Evolutionary conservation across 2,888 invertebrate genomes (phyloP).

Genomic region (Synanthedon andrenaeformis): DNA sequence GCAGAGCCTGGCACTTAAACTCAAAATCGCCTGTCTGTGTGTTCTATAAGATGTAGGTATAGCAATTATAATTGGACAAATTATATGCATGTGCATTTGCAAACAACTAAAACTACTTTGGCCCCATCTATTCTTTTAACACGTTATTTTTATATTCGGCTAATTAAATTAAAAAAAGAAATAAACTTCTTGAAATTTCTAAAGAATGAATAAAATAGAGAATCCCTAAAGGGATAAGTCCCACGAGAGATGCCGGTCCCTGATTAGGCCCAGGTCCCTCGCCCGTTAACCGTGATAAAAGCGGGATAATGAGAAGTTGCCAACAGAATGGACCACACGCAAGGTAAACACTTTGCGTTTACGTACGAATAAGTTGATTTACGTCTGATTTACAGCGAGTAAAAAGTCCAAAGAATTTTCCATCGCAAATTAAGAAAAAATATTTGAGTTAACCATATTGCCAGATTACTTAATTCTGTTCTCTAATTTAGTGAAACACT

Average conservation of each 20-base stretch:
- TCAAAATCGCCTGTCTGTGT: too few species aligned
- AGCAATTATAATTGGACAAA: too few species aligned
- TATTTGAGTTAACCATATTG: too few species aligned
- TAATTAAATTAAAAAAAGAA: constrained; percentile 19
- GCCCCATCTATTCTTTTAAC: not conserved
- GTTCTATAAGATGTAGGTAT: too few species aligned
- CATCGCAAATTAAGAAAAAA: not conserved
- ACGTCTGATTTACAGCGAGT: too few species aligned
- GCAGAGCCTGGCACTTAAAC: too few species aligned
- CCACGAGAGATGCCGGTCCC: constrained; percentile 5
- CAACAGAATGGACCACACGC: constrained; percentile 10
- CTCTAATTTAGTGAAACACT: too few species aligned
- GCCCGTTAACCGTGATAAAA: constrained; percentile 16
- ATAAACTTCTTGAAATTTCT: constrained; percentile 19
- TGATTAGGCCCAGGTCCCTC: constrained; percentile 19
- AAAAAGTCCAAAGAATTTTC: not conserved
- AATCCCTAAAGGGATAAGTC: constrained; percentile 12
- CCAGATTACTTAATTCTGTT: too few species aligned
- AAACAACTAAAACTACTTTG: too few species aligned
- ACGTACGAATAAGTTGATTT: not conserved
- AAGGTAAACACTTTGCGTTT: constrained; percentile 6
- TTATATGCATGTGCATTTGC: too few species aligned
- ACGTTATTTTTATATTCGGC: constrained; percentile 5
- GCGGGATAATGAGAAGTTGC: constrained; percentile 14
- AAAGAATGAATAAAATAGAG: constrained; percentile 18